Evolutionary conservation across 2,797 vertebrate genomes (phyloP).

Genomic region (Dendrocincla fuliginosa): DNA sequence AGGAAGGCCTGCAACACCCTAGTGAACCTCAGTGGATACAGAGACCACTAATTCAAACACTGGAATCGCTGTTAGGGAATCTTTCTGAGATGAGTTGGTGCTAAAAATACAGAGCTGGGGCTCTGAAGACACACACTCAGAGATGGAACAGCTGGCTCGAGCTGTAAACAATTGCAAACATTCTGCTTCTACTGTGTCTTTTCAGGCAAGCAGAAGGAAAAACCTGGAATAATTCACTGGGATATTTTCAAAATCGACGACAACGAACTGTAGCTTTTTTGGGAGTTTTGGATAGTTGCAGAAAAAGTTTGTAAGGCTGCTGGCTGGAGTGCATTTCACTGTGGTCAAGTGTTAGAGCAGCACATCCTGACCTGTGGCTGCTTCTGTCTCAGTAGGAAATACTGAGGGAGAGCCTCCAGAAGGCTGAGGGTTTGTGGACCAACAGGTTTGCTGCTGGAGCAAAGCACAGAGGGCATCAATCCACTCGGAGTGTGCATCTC

Average conservation of each 20-base stretch:
- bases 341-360: background rate
- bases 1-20: background rate
- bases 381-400: background rate
- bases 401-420: background rate
- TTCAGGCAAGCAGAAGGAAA: slow-evolving; percentile 39
- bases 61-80: slow-evolving; percentile 71
- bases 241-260: slow-evolving; percentile 52
- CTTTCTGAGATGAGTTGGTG: slow-evolving; percentile 66
- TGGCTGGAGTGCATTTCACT: slow-evolving; percentile 6
- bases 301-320: slow-evolving; percentile 3
- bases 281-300: slow-evolving; percentile 45
- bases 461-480: background rate
- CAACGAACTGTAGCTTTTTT: slow-evolving; percentile 8
- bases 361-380: background rate
- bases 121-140: slow-evolving; percentile 67
- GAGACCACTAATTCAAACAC: slow-evolving; percentile 69
- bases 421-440: background rate
- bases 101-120: slow-evolving; percentile 71
- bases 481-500: background rate
- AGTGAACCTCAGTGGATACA: slow-evolving; percentile 57
- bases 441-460: background rate
- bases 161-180: slow-evolving; percentile 69
- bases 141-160: slow-evolving; percentile 64
- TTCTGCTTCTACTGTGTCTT: slow-evolving; percentile 60
- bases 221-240: slow-evolving; percentile 38